phyloP scores from a whole-genome alignment of 2,888 invertebrate genomes.

The Nemoura dubitans region DNA sequence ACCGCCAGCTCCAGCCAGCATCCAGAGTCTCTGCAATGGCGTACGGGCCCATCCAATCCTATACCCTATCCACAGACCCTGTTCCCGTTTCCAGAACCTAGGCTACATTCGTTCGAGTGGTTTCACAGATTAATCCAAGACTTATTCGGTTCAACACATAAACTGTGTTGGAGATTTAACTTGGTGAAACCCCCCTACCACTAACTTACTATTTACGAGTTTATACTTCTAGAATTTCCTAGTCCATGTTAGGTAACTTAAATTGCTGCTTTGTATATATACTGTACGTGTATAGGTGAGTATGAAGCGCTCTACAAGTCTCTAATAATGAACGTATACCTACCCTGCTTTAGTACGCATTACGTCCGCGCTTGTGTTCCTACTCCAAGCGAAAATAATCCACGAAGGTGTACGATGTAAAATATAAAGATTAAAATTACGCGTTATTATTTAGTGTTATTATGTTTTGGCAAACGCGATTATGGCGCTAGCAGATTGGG shows the following conservation, averaged over 20 bases:
- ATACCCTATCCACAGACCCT: neutral
- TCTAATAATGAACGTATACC: constrained; percentile 17
- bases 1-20: neutral
- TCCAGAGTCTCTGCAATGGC: neutral
- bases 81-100: neutral
- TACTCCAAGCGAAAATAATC: constrained; percentile 1
- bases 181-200: constrained; percentile 39
- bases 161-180: constrained; percentile 34
- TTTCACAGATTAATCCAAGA: constrained; percentile 41
- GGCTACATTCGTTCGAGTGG: constrained; percentile 30
- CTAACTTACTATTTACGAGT: constrained; percentile 43
- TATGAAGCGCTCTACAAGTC: neutral
- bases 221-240: constrained; percentile 33
- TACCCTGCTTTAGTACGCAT: neutral
- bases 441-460: constrained; percentile 30
- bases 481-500: neutral
- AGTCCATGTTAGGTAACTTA: neutral
- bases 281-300: neutral
- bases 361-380: neutral
- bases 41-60: neutral
- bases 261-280: neutral
- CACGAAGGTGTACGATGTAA: neutral
- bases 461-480: constrained; percentile 17
- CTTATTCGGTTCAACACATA: constrained; percentile 42
- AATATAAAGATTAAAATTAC: constrained; percentile 31